Evolutionary conservation across 1,140 invertebrate genomes (phyloP).

Genomic region (Drosophila miranda): DNA sequence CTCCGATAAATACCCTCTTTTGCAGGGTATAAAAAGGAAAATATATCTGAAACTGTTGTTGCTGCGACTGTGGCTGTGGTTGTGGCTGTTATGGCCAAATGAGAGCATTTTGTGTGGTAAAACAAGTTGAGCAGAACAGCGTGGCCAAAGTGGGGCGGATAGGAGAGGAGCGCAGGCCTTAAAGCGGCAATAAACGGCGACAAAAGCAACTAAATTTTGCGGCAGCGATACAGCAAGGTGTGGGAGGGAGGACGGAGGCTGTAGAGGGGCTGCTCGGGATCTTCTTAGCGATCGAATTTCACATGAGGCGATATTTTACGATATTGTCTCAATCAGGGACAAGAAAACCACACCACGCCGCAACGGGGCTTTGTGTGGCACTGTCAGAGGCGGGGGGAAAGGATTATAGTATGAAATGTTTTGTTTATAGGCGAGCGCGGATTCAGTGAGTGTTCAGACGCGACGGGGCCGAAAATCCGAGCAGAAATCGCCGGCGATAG

Average conservation of each 20-base stretch:
- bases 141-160: too few species aligned
- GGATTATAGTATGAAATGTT: background rate
- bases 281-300: constrained; percentile 64
- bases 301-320: constrained; percentile 67
- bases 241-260: too few species aligned
- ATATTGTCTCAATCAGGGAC: constrained; percentile 72
- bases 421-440: background rate
- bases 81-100: constrained; percentile 59
- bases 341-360: too few species aligned
- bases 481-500: constrained; percentile 38
- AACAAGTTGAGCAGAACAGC: constrained; percentile 76
- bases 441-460: too few species aligned
- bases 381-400: background rate
- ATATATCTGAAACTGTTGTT: constrained; percentile 3
- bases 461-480: background rate
- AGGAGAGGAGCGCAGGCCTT: constrained; percentile 14
- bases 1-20: too few species aligned
- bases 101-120: constrained; percentile 73
- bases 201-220: constrained; percentile 75
- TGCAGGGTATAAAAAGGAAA: too few species aligned
- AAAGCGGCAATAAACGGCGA: constrained; percentile 62
- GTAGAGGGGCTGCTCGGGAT: too few species aligned
- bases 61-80: too few species aligned
- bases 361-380: too few species aligned
- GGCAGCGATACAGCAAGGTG: background rate